These are phyloP conservation scores for Brachyptera putata DNA, from an alignment of 2,888 invertebrate species.

Conservation along the genomic window DNA sequence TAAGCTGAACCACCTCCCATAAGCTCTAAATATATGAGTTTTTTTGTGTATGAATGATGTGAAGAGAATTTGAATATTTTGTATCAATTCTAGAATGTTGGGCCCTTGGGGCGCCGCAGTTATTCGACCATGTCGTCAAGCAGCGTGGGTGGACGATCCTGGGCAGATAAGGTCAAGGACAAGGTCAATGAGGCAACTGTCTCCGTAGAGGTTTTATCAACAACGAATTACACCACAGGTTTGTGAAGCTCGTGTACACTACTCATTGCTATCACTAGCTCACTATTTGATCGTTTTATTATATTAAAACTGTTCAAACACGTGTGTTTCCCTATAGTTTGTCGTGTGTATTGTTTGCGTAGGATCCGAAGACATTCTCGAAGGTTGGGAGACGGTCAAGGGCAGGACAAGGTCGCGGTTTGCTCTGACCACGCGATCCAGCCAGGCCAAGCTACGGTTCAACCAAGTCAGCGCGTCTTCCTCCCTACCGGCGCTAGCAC, in stretches of 20 bases:
- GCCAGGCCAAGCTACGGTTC: constrained; percentile 58
- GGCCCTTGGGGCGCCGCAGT: constrained; percentile 30
- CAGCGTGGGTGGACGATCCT: constrained; percentile 38
- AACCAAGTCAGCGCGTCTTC: constrained; percentile 79
- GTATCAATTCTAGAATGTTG: too few species aligned
- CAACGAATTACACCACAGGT: too few species aligned
- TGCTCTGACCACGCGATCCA: constrained; percentile 36
- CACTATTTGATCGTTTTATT: too few species aligned
- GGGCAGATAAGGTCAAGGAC: constrained; percentile 46
- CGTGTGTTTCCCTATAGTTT: too few species aligned
- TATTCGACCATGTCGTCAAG: constrained; percentile 38
- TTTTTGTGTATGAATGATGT: too few species aligned
- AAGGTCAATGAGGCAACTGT: constrained; percentile 24
- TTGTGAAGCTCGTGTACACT: too few species aligned
- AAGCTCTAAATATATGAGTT: too few species aligned
- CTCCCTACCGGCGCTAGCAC: constrained; percentile 67
- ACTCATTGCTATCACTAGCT: too few species aligned
- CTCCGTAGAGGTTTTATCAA: constrained; percentile 32
- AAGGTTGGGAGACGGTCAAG: constrained; percentile 85
- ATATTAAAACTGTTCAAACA: too few species aligned
- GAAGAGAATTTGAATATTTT: too few species aligned
- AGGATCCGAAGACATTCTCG: constrained; percentile 41
- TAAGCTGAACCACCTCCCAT: too few species aligned
- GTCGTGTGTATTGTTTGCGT: too few species aligned
- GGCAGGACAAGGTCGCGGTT: constrained; percentile 60